Base-by-base conservation (phyloP, 2,888 invertebrate genomes). In the Malacosoma neustria region DNA sequence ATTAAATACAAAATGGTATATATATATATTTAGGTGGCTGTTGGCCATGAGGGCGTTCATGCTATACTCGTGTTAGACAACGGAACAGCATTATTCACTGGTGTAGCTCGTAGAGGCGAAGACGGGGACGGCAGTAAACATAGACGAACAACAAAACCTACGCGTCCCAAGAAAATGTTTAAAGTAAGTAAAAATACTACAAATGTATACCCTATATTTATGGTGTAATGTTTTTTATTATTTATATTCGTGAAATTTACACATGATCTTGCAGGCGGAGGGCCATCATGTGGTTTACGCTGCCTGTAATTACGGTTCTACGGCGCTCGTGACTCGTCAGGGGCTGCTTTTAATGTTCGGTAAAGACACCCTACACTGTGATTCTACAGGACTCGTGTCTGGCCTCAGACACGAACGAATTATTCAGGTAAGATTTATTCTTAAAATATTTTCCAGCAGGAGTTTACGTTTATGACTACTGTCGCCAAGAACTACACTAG, bases 291-390 rank as follows among this genome's bases (percentile, higher is more conserved):
- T 98, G 14, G 88, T 93, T 1, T 90, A 91, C 54, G 94, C 93
- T 0, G 96, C 97, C 0, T 97, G 97, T 64, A 98, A 98, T 74
- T 96, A 96, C 74, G 98, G 97, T 3, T 95, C 97, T 2, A 95
- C 97, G 6, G 98, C 97, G 3, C 88, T 98, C 43, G 93, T 98
- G 0, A 96, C 96, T 1, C 91, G 93, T 57, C 93, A 94, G 37
- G 99, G 99, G 0, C 92, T 94, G 57, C 82, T 98, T 30, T 90
- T 95, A 38, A 94, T 99, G 92, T 98, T 95, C 72, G 98, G 98
- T 32, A 98, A 98, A 70, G 98, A 98, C 72, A 94, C 92, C 7
- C 90, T 93, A 4, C 93, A 96, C 64, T 93, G 93, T 53, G 95
- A 96, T 76, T 82, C 90, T 1, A 68, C 61, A 61, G 93, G 93